Percentiles rank a stretch among this genome's conserved stretches.
Evolutionary conservation across 1,140 invertebrate genomes (phyloP).

Genomic region (Cyphomyrmex costatus): DNA sequence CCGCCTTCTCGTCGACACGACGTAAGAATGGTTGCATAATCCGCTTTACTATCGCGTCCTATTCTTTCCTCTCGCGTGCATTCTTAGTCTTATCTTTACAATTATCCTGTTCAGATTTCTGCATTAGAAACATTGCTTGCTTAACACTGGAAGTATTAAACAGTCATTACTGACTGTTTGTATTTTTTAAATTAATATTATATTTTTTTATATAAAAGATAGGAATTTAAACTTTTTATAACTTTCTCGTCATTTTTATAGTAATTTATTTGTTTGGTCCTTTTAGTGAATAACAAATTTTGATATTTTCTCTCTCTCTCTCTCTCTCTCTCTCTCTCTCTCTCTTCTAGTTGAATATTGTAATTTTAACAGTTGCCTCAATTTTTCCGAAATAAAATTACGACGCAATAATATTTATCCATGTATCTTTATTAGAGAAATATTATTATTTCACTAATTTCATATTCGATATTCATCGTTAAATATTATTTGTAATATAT

Average conservation of each 20-base stretch:
- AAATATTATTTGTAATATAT: too few species aligned
- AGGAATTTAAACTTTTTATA: too few species aligned
- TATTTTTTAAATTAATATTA: too few species aligned
- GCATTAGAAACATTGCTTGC: neutral
- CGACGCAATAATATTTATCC: neutral
- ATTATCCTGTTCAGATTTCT: neutral
- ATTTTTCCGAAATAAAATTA: neutral
- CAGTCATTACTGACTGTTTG: too few species aligned
- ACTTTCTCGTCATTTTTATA: too few species aligned
- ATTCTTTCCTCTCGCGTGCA: neutral
- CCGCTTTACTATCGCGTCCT: neutral
- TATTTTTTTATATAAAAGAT: too few species aligned
- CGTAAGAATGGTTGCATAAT: constrained; percentile 67
- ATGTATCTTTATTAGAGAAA: neutral
- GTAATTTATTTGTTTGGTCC: too few species aligned
- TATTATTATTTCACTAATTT: neutral
- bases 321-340: too few species aligned
- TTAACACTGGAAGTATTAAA: too few species aligned
- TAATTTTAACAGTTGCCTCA: neutral
- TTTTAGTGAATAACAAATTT: too few species aligned
- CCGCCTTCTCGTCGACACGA: constrained; percentile 35
- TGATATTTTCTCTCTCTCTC: too few species aligned
- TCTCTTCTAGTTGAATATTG: neutral
- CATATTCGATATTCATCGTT: too few species aligned
- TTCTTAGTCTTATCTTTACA: neutral